These are phyloP conservation scores for Sparus aurata DNA, from an alignment of 2,797 vertebrate species.

Conservation along the genomic window DNA sequence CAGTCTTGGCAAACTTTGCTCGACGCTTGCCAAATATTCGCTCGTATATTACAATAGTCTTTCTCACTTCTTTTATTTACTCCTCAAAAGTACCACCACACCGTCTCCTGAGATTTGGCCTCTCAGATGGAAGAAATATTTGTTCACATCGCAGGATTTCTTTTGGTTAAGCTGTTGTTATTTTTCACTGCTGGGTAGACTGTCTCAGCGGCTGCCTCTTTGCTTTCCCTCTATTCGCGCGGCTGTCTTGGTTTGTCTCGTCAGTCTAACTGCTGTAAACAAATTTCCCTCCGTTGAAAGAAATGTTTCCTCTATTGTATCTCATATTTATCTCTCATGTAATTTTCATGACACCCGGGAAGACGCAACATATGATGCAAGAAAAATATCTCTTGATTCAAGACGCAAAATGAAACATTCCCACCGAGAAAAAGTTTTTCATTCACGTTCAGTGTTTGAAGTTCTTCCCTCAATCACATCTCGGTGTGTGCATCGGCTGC, in stretches of 20 bases:
- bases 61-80: conserved; percentile 21
- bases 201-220: conserved; percentile 13
- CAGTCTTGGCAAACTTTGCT: conserved; percentile 41
- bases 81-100: conserved; percentile 19
- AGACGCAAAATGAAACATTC: neutral
- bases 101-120: conserved; percentile 42
- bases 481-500: no score
- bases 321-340: neutral
- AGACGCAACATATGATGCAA: neutral
- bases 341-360: neutral
- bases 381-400: neutral
- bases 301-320: neutral
- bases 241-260: conserved; percentile 8
- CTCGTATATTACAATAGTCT: conserved; percentile 20
- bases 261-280: conserved; percentile 15
- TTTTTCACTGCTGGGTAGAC: conserved; percentile 29
- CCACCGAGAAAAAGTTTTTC: neutral
- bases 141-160: conserved; percentile 41
- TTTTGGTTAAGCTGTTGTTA: conserved; percentile 35
- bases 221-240: conserved; percentile 9
- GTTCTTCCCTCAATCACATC: no score
- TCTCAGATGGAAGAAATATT: conserved; percentile 36
- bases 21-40: conserved; percentile 41
- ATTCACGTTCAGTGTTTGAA: neutral
- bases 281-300: neutral